A percentile compares a stretch with the other conserved stretches of the same genome.
phyloP scores from a whole-genome alignment of 2,888 invertebrate species.

The Ennomos fuscantarius region DNA sequence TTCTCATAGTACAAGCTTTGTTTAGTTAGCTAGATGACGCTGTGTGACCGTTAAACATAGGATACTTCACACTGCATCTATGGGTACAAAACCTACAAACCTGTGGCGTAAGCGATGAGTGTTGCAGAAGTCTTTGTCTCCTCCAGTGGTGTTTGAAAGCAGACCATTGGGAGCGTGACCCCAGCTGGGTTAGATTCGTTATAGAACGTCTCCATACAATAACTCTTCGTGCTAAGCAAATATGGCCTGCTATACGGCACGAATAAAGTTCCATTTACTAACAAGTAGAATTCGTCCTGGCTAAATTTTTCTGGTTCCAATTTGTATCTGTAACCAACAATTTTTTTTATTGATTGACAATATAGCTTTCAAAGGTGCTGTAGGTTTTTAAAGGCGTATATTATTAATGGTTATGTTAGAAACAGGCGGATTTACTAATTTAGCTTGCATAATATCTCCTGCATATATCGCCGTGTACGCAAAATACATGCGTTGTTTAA shows the following conservation, averaged over 20 bases:
- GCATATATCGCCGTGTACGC: too few species aligned
- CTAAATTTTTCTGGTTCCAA: slow-evolving; percentile 76
- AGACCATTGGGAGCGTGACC: slow-evolving; percentile 83
- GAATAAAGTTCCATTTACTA: slow-evolving; percentile 85
- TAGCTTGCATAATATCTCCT: too few species aligned
- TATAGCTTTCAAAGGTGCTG: too few species aligned
- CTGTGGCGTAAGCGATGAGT: slow-evolving; percentile 73
- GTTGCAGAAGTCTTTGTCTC: slow-evolving; percentile 67
- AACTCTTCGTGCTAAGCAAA: slow-evolving; percentile 81
- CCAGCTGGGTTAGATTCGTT: slow-evolving; percentile 72
- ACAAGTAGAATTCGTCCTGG: slow-evolving; percentile 83
- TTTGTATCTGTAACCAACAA: slow-evolving; percentile 73
- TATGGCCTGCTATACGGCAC: slow-evolving; percentile 74
- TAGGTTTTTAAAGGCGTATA: too few species aligned
- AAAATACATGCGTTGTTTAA: too few species aligned
- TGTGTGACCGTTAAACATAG: too few species aligned
- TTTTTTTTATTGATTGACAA: background rate
- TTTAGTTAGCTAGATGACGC: too few species aligned
- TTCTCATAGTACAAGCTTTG: too few species aligned
- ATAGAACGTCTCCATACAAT: slow-evolving; percentile 86
- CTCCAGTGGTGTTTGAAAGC: slow-evolving; percentile 69
- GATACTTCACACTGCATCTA: too few species aligned
- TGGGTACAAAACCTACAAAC: slow-evolving; percentile 44
- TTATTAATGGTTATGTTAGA: too few species aligned
- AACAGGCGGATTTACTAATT: too few species aligned